These are phyloP conservation scores for Tragelaphus buxtoni DNA, from an alignment of 2,113 vertebrate genomes.

Conservation along the genomic window DNA sequence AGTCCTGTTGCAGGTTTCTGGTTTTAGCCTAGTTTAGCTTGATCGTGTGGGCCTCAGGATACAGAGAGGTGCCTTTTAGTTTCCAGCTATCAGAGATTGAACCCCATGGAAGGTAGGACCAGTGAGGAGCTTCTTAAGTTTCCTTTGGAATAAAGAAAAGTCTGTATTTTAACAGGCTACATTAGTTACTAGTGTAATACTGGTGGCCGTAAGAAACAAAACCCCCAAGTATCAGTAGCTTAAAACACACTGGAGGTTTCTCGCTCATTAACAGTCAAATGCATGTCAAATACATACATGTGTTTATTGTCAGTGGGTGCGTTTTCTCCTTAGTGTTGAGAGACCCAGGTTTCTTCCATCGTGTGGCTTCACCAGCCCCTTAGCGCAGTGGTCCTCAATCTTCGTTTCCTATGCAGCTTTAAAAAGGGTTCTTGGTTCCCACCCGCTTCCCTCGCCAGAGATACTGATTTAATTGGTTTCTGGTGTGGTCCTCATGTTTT, in stretches of 20 bases:
- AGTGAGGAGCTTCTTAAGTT: neutral
- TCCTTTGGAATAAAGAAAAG: neutral
- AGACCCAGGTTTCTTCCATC: neutral
- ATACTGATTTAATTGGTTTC: neutral
- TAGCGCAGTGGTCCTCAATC: neutral
- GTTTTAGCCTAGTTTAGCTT: neutral
- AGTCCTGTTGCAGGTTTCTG: neutral
- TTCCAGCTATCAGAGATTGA: neutral
- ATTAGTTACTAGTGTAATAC: neutral
- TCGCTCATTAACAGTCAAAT: neutral
- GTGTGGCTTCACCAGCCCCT: neutral
- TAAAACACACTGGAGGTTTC: neutral
- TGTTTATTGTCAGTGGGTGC: neutral
- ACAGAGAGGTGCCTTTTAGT: neutral
- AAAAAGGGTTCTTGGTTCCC: neutral
- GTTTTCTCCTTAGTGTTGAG: neutral
- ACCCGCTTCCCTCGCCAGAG: rapidly evolving
- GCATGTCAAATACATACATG: rapidly evolving
- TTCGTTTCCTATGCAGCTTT: neutral
- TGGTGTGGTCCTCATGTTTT: neutral
- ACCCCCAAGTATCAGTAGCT: neutral
- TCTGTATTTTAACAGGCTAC: neutral
- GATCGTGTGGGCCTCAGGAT: neutral
- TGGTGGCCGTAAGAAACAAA: neutral
- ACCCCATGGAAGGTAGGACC: neutral